Percentiles rank a stretch among this genome's conserved stretches.
Conservation (phyloP, 2,113 vertebrate species). For the Pycnonotus jocosus region DNA sequence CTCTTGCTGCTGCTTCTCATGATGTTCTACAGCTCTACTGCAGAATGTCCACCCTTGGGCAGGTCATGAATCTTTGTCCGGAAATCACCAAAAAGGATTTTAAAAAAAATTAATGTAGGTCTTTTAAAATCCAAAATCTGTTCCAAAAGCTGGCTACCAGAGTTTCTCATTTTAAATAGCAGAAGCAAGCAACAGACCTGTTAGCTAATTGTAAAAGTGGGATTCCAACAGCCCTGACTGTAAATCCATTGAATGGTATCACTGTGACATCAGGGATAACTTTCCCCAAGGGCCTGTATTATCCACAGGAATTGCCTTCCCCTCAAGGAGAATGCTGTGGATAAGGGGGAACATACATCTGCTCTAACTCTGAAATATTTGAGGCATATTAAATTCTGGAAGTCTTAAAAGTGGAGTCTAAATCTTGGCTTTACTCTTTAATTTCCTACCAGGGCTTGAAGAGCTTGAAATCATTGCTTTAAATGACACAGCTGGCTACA, state of each 20-base stretch:
- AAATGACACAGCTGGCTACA: not conserved
- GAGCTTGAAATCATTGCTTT: not conserved
- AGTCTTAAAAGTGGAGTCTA: not conserved
- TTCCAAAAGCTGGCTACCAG: not conserved
- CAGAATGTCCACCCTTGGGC: not conserved
- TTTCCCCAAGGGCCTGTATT: not conserved
- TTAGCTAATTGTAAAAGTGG: not conserved
- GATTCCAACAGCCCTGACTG: not conserved
- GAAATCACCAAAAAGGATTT: not conserved
- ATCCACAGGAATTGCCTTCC: not conserved
- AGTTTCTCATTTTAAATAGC: not conserved
- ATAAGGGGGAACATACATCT: not conserved
- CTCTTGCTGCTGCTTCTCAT: not conserved
- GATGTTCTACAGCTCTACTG: not conserved
- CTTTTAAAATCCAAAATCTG: not conserved
- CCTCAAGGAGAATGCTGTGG: not conserved
- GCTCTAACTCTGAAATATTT: not conserved
- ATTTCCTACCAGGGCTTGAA: not conserved
- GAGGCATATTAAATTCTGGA: not conserved
- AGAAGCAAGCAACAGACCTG: not conserved
- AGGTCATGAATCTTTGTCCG: not conserved
- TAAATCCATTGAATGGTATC: not conserved
- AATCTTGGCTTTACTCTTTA: not conserved
- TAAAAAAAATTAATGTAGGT: not conserved
- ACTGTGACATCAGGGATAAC: not conserved